Evolutionary conservation across 2,797 vertebrate species (phyloP), one percentile per base, ranked within the genome.

Genomic region (Sebastes melanostomus): DNA sequence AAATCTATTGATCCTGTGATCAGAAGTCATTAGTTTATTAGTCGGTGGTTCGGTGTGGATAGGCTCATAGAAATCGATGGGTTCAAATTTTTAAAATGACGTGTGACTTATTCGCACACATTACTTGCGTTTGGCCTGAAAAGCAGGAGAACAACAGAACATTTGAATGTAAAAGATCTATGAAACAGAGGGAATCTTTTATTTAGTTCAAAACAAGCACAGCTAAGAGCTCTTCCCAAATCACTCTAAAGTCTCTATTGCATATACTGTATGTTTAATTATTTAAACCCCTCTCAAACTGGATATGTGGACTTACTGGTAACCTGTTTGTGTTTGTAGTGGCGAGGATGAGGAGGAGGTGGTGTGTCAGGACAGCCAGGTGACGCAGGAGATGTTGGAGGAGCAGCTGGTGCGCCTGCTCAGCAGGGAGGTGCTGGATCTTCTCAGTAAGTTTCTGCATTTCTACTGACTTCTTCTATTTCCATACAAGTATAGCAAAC

Each of bases 361-460:
- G 42, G 85, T 95, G 63, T 94, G 92, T 78, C 97, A 98, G 74
- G 97, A 98, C 78, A 98, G 96, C 85, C 96, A 97, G 0, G 98
- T 99, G 87, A 98, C 98, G 42, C 96, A 98, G 92, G 98, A 99
- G 90, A 97, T 99, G 96, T 87, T 99, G 89, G 98, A 99, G 84
- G 98, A 99, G 81, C 97, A 98, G 83, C 91, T 99, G 81, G 94
- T 98, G 55, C 96, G 98, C 56, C 93, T 98, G 89, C 89, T 98
- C 89, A 99, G 97, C 24, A 96, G 97, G 77, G 98, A 99, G 93
- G 95, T 98, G 83, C 96, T 99, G 95, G 98, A 99, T 91, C 95
- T 99, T 0, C 95, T 98, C 90, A 93, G 98, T 99, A 95, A 96
- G 98, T 96, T 32, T 42, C n/a, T 8, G n/a, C 5, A 5, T 62